phyloP scores from a whole-genome alignment of 2,113 vertebrate genomes.

The Tricholaema leucomelas region DNA sequence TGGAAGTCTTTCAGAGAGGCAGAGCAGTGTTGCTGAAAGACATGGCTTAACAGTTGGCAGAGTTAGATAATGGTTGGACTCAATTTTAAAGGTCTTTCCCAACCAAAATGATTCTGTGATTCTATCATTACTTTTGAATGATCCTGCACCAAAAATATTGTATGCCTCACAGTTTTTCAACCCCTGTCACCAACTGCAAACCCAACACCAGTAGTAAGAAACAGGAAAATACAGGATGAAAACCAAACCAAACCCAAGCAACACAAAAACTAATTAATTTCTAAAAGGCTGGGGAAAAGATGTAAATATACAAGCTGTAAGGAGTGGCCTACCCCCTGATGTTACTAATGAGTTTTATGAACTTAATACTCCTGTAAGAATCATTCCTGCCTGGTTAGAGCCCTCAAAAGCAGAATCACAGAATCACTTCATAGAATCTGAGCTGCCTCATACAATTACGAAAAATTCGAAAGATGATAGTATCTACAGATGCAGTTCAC shows the following conservation, averaged over 20 bases:
- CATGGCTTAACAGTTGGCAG: too few relatives aligned
- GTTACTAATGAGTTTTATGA: neutral
- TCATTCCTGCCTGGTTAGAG: neutral
- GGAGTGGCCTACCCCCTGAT: neutral
- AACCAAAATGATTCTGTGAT: too few relatives aligned
- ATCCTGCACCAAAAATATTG: neutral
- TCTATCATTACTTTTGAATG: neutral
- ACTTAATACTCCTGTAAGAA: neutral
- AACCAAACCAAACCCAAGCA: neutral
- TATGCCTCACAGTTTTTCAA: neutral
- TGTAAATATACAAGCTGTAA: neutral
- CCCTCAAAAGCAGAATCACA: neutral
- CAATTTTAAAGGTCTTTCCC: too few relatives aligned
- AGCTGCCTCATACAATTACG: neutral
- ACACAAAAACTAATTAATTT: neutral
- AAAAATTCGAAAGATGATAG: neutral
- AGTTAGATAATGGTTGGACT: too few relatives aligned
- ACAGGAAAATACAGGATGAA: neutral
- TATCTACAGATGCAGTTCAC: neutral
- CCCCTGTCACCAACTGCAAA: neutral
- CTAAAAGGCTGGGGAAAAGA: neutral
- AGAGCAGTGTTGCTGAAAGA: too few relatives aligned
- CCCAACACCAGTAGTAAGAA: neutral
- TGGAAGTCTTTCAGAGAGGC: too few relatives aligned
- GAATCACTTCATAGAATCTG: neutral